Evolutionary conservation across 1,140 invertebrate genomes (phyloP).

Genomic region (Paramacrobiotus metropolitanus): DNA sequence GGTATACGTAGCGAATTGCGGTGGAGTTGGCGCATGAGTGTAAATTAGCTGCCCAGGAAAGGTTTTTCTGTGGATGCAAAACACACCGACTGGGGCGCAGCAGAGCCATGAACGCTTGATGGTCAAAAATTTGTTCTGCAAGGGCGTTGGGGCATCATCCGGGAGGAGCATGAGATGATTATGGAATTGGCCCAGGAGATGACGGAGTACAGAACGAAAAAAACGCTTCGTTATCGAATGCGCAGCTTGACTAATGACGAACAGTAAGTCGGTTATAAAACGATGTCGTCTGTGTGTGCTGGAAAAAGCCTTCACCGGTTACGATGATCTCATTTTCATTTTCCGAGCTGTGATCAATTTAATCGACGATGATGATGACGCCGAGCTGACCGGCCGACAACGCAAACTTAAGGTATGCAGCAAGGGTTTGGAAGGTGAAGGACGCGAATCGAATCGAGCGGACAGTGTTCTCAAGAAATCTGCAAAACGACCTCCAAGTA

Average conservation of each 20-base stretch:
- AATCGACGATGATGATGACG: neutral
- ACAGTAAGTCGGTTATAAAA: neutral
- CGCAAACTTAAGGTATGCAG: no score
- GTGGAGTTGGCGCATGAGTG: no score
- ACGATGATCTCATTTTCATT: neutral
- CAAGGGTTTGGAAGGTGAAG: neutral
- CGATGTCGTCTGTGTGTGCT: neutral
- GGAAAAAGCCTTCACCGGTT: neutral
- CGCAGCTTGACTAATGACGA: neutral
- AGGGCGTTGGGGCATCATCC: neutral
- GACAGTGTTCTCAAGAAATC: neutral
- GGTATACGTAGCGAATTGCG: no score
- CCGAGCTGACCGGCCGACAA: no score
- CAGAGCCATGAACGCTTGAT: no score
- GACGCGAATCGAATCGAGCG: neutral
- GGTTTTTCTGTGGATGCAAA: no score
- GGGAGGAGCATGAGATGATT: no score
- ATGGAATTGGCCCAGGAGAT: neutral
- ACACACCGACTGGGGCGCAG: no score
- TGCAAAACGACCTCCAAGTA: neutral
- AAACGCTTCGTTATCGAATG: neutral
- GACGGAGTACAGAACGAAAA: neutral
- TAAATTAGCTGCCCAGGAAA: no score
- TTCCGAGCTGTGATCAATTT: neutral
- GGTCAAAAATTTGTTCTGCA: neutral